A percentile compares a stretch with the other conserved stretches of the same genome.
These are phyloP conservation scores for Tympanuchus pallidicinctus DNA, from an alignment of 2,113 vertebrate species.

Conservation along the genomic window DNA sequence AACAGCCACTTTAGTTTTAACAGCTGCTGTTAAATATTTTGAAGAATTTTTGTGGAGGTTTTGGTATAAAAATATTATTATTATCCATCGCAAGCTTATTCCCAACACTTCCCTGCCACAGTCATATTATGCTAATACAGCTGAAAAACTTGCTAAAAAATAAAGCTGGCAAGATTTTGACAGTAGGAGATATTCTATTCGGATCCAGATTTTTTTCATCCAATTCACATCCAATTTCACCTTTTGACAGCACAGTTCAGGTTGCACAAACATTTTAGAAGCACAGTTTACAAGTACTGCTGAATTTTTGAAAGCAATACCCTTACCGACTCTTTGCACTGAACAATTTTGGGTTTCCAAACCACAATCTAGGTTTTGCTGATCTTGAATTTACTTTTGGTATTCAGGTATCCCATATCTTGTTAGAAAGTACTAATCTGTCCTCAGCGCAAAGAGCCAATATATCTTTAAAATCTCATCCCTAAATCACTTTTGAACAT, in stretches of 20 bases:
- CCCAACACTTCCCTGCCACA: not conserved
- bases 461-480: not conserved
- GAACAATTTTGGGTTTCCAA: not conserved
- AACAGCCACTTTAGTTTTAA: not conserved
- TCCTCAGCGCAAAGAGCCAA: not conserved
- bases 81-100: not conserved
- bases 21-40: not conserved
- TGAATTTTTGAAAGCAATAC: not conserved
- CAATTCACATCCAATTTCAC: not conserved
- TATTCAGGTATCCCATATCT: not conserved
- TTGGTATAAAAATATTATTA: not conserved
- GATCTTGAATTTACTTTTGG: not conserved
- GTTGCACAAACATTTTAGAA: not conserved
- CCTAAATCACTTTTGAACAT: not conserved
- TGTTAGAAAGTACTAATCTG: not conserved
- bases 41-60: not conserved
- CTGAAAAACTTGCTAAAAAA: not conserved
- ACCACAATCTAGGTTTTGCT: accelerated
- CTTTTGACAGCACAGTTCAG: not conserved
- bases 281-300: not conserved
- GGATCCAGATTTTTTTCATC: not conserved
- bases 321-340: not conserved
- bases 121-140: not conserved
- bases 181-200: not conserved
- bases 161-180: not conserved